phyloP scores from a whole-genome alignment of 2,888 invertebrate species.

The Marasmarcha lunaedactyla region DNA sequence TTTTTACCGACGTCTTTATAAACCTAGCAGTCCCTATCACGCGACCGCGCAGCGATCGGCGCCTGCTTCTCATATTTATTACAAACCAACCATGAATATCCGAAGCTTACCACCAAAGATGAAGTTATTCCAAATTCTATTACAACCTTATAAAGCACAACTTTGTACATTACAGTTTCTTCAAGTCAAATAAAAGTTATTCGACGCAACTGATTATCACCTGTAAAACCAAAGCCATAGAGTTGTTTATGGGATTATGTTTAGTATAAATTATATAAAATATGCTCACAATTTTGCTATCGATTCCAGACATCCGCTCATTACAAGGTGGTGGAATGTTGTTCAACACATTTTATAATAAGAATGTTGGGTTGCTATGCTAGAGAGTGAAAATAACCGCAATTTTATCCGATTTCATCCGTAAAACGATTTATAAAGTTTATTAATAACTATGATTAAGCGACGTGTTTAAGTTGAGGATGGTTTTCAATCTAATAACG shows the following conservation, averaged over 20 bases:
- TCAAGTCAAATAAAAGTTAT: conserved; percentile 14
- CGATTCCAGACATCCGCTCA: conserved; percentile 63
- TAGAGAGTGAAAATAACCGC: conserved; percentile 29
- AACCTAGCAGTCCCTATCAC: too few species aligned
- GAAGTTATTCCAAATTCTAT: conserved; percentile 32
- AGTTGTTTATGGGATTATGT: background rate
- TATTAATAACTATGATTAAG: too few species aligned
- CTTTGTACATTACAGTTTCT: conserved; percentile 33
- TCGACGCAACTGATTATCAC: background rate
- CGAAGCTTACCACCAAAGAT: conserved; percentile 23
- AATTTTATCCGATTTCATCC: conserved; percentile 15
- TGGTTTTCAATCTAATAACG: too few species aligned
- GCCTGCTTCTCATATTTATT: conserved; percentile 28
- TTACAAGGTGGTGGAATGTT: conserved; percentile 62
- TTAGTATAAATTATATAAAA: conserved; percentile 36
- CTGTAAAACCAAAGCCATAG: conserved; percentile 17
- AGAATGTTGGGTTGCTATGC: conserved; percentile 35
- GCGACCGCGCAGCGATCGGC: too few species aligned
- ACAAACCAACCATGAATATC: conserved; percentile 28
- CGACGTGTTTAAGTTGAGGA: too few species aligned
- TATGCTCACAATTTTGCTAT: conserved; percentile 59
- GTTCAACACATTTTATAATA: conserved; percentile 53
- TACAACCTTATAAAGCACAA: conserved; percentile 30
- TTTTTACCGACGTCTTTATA: too few species aligned
- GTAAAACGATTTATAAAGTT: too few species aligned